Base-by-base conservation (phyloP, 2,888 invertebrate genomes). In the Phalera bucephala region DNA sequence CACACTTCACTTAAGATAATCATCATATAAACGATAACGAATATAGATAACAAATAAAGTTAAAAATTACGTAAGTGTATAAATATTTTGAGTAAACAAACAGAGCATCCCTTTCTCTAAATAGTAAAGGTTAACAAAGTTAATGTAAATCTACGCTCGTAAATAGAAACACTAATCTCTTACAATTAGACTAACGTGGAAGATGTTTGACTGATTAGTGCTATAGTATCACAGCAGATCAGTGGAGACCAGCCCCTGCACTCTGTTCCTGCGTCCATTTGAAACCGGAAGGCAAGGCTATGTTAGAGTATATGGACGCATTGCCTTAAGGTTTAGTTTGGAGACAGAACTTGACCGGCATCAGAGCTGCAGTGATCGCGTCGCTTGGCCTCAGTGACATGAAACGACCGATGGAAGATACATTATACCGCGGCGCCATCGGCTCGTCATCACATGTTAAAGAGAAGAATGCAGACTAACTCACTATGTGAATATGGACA, bases 161-260 rank as follows among this genome's bases (percentile, higher is more conserved):
- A 82, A 77, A 82, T 84, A 86, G 80, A 86, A 83, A 81, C 70
- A 80, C 79, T 85, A 80, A 75, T 77, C 59, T 80, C 84, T 86
- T 88, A 88, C 44, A 81, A 80, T 78, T 85, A 86, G 64, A 49
- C 77, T 82, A 85, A 83, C 79, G 72, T 83, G 85, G 86, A 85
- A 86, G 86, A 81, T 84, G 81, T 80, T 72, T 52, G 65, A 77
- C 71, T 77, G 80, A 75, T 80, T 73, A 82, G 81, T 82, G 77
- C 81, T 84, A 86, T 73, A 84, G 75, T 89, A 88, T 89, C 87
- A 88, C 88, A 88, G 86, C 80, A 84, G 83, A 80, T 77, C 77
- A 74, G 74, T 72, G 77, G 76, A 77, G 75, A 74, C 71, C 68
- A 69, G 69, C 66, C 68, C 62, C 66, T 64, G 72, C 70, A 63